Conservation (phyloP, 2,113 vertebrate species). For the Erinaceus europaeus region DNA sequence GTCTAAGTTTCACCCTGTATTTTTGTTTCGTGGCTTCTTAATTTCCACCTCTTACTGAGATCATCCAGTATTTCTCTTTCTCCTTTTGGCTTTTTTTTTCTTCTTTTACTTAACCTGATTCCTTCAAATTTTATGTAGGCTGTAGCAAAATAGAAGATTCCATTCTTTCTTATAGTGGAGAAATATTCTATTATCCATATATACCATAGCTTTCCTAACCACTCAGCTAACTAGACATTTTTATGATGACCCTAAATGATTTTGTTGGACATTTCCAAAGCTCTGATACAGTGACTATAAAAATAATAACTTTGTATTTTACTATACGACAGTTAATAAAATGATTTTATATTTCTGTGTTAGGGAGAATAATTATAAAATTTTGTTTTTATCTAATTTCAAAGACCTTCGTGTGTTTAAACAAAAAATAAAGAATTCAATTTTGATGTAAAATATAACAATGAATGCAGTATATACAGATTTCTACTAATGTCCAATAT, state of each 20-base stretch:
- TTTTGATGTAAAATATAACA: background rate
- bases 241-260: background rate
- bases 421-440: background rate
- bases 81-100: too few relatives aligned
- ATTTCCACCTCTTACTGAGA: too few relatives aligned
- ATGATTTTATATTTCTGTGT: background rate
- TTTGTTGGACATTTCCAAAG: background rate
- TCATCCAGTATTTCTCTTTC: too few relatives aligned
- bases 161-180: too few relatives aligned
- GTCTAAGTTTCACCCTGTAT: too few relatives aligned
- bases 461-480: background rate
- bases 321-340: background rate
- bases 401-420: background rate
- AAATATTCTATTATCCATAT: too few relatives aligned
- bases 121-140: too few relatives aligned
- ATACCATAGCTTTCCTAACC: too few relatives aligned
- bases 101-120: too few relatives aligned
- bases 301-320: slow-evolving; percentile 2
- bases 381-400: background rate
- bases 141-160: too few relatives aligned
- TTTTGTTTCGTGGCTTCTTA: too few relatives aligned
- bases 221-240: background rate
- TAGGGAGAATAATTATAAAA: background rate
- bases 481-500: background rate
- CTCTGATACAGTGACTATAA: background rate